Percentiles rank a stretch among this genome's conserved stretches.
Conservation (phyloP, 2,113 vertebrate species). For the Salvelinus sp. region DNA sequence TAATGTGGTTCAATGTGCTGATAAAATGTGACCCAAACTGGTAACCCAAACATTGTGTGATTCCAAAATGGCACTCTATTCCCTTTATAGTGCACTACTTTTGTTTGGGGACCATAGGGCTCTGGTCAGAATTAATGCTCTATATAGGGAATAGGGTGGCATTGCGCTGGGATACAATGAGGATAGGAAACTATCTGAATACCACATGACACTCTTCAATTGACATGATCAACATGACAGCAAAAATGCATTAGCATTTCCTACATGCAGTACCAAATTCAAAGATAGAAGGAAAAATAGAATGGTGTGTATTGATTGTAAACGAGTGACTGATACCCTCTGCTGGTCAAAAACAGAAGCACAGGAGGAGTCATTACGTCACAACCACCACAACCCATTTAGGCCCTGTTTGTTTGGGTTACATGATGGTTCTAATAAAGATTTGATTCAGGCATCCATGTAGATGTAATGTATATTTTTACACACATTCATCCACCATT, state of each 20-base stretch:
- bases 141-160: no score
- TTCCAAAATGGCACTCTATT: not conserved
- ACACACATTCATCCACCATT: not conserved
- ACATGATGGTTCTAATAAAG: not conserved
- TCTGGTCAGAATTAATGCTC: no score
- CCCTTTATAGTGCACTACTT: not conserved
- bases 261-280: no score
- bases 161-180: no score
- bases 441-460: not conserved
- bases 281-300: not conserved
- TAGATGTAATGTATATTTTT: not conserved
- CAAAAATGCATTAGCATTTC: not conserved
- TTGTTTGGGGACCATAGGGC: no score
- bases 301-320: not conserved
- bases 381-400: not conserved
- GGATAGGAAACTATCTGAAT: no score
- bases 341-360: not conserved
- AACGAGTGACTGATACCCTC: not conserved
- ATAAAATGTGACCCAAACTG: no score
- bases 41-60: not conserved
- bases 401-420: not conserved
- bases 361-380: not conserved
- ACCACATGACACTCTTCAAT: not conserved
- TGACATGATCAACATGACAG: not conserved
- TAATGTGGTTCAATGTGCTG: no score